Conservation (phyloP, 1,140 invertebrate genomes). For the Drosophila ogumai region DNA sequence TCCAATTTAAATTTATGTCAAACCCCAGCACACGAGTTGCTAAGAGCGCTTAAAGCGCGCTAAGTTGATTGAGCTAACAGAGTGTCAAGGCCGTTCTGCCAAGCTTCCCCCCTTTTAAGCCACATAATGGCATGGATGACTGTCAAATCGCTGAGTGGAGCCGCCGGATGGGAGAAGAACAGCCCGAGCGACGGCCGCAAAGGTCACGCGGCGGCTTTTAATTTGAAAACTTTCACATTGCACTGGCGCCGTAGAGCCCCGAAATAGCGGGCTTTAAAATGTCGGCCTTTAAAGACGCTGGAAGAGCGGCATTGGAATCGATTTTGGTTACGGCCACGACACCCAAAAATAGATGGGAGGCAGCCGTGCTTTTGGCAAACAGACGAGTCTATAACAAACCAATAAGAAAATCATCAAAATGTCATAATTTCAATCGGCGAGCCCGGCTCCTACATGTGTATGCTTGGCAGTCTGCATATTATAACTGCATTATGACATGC, state of each 20-base stretch:
- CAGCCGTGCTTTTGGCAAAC: conserved; percentile 19
- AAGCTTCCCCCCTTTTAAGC: conserved; percentile 2
- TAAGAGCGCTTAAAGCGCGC: conserved; percentile 44
- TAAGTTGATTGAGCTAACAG: conserved; percentile 52
- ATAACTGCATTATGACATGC: conserved; percentile 83
- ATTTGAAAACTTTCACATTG: conserved; percentile 54
- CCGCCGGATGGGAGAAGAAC: background rate
- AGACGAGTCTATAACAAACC: conserved; percentile 70
- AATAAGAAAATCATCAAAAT: conserved; percentile 84
- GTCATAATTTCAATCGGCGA: conserved; percentile 81
- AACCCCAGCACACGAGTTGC: conserved; percentile 14
- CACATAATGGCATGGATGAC: conserved; percentile 49
- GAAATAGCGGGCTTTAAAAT: conserved; percentile 34
- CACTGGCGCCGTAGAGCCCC: conserved; percentile 3
- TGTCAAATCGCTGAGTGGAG: conserved; percentile 34
- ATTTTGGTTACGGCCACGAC: conserved; percentile 39
- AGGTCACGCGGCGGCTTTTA: conserved; percentile 54
- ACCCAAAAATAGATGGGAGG: conserved; percentile 21
- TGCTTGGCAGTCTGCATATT: conserved; percentile 52
- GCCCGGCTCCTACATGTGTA: conserved; percentile 28
- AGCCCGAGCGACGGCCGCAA: conserved; percentile 26
- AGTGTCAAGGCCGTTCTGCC: conserved; percentile 34
- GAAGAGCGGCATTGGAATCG: conserved; percentile 15
- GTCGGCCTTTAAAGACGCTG: conserved; percentile 18
- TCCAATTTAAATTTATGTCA: conserved; percentile 70